Evolutionary conservation across 2,797 vertebrate species (phyloP).

Genomic region (Muscicapa comitata): DNA sequence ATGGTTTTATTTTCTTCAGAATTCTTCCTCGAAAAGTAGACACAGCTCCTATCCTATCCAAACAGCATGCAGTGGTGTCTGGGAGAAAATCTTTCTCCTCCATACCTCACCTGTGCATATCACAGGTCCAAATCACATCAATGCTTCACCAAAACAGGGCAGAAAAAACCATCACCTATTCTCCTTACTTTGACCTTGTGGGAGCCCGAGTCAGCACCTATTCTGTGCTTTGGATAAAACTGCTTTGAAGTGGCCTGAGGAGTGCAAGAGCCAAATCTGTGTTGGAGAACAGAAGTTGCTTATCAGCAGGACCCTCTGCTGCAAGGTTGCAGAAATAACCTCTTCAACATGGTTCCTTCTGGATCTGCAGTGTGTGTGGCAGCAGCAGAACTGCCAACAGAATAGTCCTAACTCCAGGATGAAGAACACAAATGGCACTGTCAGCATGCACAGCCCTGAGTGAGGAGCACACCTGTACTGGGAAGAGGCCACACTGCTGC

Average conservation of each 20-base stretch:
- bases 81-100: background rate
- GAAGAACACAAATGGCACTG: background rate
- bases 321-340: background rate
- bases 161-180: background rate
- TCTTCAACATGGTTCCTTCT: background rate
- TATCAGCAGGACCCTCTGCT: background rate
- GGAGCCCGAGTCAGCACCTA: background rate
- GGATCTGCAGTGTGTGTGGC: background rate
- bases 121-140: background rate
- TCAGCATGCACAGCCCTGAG: rapidly evolving
- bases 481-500: background rate
- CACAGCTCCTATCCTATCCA: background rate
- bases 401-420: background rate
- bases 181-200: background rate
- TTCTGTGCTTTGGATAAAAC: background rate
- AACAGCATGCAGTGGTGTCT: rapidly evolving
- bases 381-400: background rate
- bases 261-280: background rate
- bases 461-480: rapidly evolving
- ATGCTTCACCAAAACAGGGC: background rate
- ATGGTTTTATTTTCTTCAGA: background rate
- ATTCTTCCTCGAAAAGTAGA: background rate
- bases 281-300: background rate
- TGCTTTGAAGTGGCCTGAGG: background rate
- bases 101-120: background rate